Evolutionary conservation across 2,888 invertebrate species (phyloP), one percentile per base, ranked within the genome.

Genomic region (Rhagophthalmus giganteus): DNA sequence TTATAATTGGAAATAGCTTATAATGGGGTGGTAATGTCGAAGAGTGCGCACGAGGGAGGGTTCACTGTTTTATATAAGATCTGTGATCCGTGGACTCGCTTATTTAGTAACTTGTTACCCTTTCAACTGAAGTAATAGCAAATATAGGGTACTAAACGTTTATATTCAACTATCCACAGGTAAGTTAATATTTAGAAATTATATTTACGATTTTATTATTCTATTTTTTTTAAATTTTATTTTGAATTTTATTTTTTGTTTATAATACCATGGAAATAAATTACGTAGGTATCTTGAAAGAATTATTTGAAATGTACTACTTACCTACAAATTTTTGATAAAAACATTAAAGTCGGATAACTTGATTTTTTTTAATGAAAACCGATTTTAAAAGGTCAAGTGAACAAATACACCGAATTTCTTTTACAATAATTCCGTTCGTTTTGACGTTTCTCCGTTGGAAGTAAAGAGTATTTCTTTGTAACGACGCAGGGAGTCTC

Each of bases 391-490:
- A 20, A 20, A 20, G 20, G 7, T 20, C n/a, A n/a, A n/a, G n/a
- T n/a, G n/a, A n/a, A n/a, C n/a, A n/a, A n/a, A 7, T 20, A 20
- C 20, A 20, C 3, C 7, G 4, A 20, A 20, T 7, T 20, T 20
- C 3, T 20, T 20, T 20, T 20, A 20, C 7, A 20, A 20, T 20
- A 5, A 5, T 5, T 38, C 30, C 26, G 15, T 10, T 38, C 25
- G 10, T 13, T 31, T 24, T 38, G 24, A 25, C 27, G 46, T 26
- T 28, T 51, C 69, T 46, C 69, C 58, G 70, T 65, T 62, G 68
- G 69, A 62, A 60, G 67, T 62, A 57, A 64, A 73, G 66, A 69
- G 72, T 64, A 61, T 73, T 73, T 69, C 69, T 68, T 67, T 72
- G 72, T 73, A 69, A 59, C 49, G 52, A 38, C 52, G 51, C 57